phyloP scores from a whole-genome alignment of 30 jellyfish, hydroid and myxozoan species.

The Cassiopea xamachana region DNA sequence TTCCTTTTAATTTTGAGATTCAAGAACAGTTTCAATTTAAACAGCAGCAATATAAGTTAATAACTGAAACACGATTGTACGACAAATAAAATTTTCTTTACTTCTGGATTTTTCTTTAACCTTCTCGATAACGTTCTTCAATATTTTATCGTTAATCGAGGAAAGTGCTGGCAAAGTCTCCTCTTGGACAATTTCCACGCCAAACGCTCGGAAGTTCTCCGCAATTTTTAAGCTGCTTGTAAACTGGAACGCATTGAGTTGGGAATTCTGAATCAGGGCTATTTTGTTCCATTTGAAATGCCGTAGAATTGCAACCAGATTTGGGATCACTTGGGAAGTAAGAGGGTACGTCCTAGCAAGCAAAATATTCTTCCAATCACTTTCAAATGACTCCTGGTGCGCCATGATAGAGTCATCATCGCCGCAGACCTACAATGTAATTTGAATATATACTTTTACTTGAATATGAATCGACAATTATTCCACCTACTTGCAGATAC shows the following conservation, averaged over 20 bases:
- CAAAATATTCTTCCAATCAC: slow-evolving; percentile 17
- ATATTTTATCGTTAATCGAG: background rate
- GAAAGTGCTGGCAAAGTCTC: slow-evolving; percentile 3
- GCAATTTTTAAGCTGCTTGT: slow-evolving; percentile 17
- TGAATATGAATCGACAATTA: too few relatives aligned
- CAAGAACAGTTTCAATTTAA: too few relatives aligned
- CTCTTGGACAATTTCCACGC: slow-evolving; percentile 30
- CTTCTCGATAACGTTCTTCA: background rate
- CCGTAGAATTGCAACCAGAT: slow-evolving; percentile 65
- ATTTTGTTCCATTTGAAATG: slow-evolving; percentile 79
- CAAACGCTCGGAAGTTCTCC: slow-evolving; percentile 9
- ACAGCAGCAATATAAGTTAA: too few relatives aligned
- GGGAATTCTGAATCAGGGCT: slow-evolving; percentile 50
- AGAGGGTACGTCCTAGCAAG: slow-evolving; percentile 95
- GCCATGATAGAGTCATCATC: slow-evolving; percentile 29
- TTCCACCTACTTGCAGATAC: too few relatives aligned
- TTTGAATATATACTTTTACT: too few relatives aligned
- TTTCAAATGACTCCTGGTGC: background rate
- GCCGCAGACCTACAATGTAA: background rate
- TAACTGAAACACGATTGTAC: too few relatives aligned
- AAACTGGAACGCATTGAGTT: slow-evolving; percentile 18
- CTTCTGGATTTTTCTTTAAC: slow-evolving; percentile 25
- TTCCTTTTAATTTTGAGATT: too few relatives aligned
- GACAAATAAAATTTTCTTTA: background rate
- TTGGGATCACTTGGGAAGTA: slow-evolving; percentile 85